phyloP scores from a whole-genome alignment of 2,797 vertebrate genomes.

The Cynodonichthys magdalenae region DNA sequence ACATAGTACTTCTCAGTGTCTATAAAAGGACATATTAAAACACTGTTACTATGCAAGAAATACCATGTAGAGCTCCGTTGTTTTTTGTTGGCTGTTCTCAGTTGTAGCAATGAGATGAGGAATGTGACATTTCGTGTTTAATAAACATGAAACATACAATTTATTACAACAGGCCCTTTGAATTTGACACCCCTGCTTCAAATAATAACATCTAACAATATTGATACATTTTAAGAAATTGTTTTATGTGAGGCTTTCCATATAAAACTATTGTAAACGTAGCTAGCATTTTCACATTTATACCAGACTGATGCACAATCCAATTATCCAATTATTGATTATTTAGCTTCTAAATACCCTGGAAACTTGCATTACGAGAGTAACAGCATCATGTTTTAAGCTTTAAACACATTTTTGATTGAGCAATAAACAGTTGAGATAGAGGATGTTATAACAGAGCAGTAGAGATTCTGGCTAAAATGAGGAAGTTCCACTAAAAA shows the following conservation, averaged over 20 bases:
- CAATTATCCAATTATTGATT: conserved; percentile 45
- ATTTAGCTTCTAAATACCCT: conserved; percentile 39
- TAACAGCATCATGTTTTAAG: conserved; percentile 24
- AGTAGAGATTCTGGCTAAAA: not conserved
- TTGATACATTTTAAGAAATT: not conserved
- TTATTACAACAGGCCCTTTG: no score
- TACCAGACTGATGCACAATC: conserved; percentile 41
- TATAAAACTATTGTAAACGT: conserved; percentile 4
- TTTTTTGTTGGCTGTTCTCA: no score
- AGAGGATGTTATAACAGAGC: conserved; percentile 16
- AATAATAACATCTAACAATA: not conserved
- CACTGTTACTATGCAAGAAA: no score
- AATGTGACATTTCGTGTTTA: no score
- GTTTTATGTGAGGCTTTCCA: not conserved
- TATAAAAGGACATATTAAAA: no score
- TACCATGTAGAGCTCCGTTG: no score
- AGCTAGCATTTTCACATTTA: conserved; percentile 21
- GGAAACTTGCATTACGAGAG: conserved; percentile 11
- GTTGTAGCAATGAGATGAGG: no score
- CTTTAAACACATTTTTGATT: conserved; percentile 20
- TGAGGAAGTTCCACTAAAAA: conserved; percentile 13
- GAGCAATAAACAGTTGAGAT: conserved; percentile 25
- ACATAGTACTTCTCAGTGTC: no score
- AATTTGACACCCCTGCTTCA: not conserved
- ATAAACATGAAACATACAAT: no score